Evolutionary conservation across 1,140 invertebrate species (phyloP).

Genomic region (Patella vulgata): DNA sequence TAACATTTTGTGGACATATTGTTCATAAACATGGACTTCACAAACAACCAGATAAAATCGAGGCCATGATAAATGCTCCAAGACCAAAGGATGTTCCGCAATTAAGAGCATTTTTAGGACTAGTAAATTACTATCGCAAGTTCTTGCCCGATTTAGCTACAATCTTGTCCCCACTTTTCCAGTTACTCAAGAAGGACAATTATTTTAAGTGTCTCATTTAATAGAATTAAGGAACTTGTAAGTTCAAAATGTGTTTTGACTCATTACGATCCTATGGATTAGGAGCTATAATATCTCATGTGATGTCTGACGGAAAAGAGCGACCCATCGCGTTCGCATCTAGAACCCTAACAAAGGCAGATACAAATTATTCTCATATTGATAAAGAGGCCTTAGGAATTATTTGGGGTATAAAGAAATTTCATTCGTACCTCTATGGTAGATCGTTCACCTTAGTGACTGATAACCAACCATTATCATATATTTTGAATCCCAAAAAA

Average conservation of each 20-base stretch:
- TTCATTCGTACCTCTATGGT: slow-evolving; percentile 62
- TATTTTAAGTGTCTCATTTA: slow-evolving; percentile 28
- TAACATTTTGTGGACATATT: slow-evolving; percentile 39
- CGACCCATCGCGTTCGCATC: slow-evolving; percentile 65
- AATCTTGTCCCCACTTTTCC: too few species aligned
- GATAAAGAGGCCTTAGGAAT: slow-evolving; percentile 69
- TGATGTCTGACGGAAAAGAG: slow-evolving; percentile 46
- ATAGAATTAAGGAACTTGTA: slow-evolving; percentile 17
- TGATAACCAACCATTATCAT: slow-evolving; percentile 62
- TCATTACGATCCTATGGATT: slow-evolving; percentile 54
- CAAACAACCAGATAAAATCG: too few species aligned
- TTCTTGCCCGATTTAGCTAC: too few species aligned
- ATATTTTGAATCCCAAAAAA: slow-evolving; percentile 58
- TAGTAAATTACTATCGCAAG: too few species aligned
- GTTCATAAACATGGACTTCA: slow-evolving; percentile 50
- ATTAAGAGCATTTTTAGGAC: too few species aligned
- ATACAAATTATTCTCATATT: slow-evolving; percentile 68
- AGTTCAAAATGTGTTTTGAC: slow-evolving; percentile 31
- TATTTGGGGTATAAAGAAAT: slow-evolving; percentile 64
- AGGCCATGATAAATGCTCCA: too few species aligned
- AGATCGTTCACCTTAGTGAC: slow-evolving; percentile 51
- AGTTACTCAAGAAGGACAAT: too few species aligned
- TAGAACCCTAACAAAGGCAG: slow-evolving; percentile 58
- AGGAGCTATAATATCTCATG: slow-evolving; percentile 59
- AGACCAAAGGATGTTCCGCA: too few species aligned